Evolutionary conservation across 1,140 invertebrate species (phyloP), one percentile per base, ranked within the genome.

Genomic region (Pantala flavescens): DNA sequence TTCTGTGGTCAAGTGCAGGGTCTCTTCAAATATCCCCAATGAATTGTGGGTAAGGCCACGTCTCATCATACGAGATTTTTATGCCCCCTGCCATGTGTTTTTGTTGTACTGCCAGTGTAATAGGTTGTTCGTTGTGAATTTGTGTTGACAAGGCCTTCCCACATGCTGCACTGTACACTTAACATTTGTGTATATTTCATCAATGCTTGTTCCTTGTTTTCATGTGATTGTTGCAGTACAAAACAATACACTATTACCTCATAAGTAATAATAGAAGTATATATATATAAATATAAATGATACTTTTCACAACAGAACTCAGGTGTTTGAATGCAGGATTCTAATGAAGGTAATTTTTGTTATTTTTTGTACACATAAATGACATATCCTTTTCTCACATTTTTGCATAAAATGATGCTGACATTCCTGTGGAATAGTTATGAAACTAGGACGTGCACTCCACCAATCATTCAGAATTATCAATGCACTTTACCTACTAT

Each of bases 191-290:
- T 63, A 63, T 63, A 63, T 63, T 63, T 63, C 49, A 63, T 63
- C 49, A 63, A 63, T 63, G 49, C 49, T 63, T 63, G 49, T 63
- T 63, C 49, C 49, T 63, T 63, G 49, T 63, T 63, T 63, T 63
- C 49, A 63, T 63, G 49, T 63, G 49, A 63, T 63, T 63, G 49
- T 63, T 63, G 49, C 49, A 63, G 49, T 63, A 63, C 49, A 63
- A 63, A 63, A 63, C 49, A 63, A 63, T 63, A 63, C 49, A 63
- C 49, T 63, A 63, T 63, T 63, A 63, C 49, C 49, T 63, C 49
- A 63, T 63, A 63, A 63, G 49, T 63, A 63, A 63, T 63, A 63
- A 63, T 63, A 63, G 49, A 63, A 63, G 49, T 63, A 63, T 63
- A 63, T 63, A 63, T 63, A 36, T 63, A 63, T 63, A 63, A 63